These are phyloP conservation scores for Tenthredo notha DNA, from an alignment of 2,888 invertebrate genomes.

Conservation along the genomic window DNA sequence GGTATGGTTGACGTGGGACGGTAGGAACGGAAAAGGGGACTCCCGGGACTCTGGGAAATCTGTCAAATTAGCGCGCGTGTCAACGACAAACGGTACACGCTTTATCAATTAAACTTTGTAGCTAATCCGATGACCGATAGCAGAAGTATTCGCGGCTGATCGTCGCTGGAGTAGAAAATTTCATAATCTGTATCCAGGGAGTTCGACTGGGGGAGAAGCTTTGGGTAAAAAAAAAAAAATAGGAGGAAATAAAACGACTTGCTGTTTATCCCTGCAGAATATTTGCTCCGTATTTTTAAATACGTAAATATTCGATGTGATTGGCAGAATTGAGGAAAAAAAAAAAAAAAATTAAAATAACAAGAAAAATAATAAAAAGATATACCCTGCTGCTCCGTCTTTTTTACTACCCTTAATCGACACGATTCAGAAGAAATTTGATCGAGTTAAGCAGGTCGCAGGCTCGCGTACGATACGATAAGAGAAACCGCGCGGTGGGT, in stretches of 20 bases:
- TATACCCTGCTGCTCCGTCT: neutral
- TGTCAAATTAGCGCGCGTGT: constrained; percentile 53
- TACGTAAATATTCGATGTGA: neutral
- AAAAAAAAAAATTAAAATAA: neutral
- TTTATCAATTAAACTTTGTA: constrained; percentile 54
- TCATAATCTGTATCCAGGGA: constrained; percentile 25
- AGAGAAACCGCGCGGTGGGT: constrained; percentile 20
- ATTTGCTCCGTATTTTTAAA: neutral
- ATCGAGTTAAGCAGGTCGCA: constrained; percentile 30
- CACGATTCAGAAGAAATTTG: constrained; percentile 39
- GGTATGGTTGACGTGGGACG: neutral
- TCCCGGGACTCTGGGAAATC: constrained; percentile 47
- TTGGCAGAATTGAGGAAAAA: neutral
- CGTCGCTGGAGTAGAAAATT: constrained; percentile 22
- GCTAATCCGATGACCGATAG: constrained; percentile 49
- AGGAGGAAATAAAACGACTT: neutral
- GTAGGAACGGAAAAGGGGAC: constrained; percentile 52
- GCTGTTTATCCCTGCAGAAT: neutral
- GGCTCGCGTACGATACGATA: constrained; percentile 19
- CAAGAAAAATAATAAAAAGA: neutral
- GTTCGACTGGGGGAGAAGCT: neutral
- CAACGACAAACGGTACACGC: constrained; percentile 51
- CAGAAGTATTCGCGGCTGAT: constrained; percentile 40
- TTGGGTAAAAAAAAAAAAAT: neutral
- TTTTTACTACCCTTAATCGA: constrained; percentile 31